Evolutionary conservation across 2,797 vertebrate genomes (phyloP).

Genomic region (Selene dorsalis): DNA sequence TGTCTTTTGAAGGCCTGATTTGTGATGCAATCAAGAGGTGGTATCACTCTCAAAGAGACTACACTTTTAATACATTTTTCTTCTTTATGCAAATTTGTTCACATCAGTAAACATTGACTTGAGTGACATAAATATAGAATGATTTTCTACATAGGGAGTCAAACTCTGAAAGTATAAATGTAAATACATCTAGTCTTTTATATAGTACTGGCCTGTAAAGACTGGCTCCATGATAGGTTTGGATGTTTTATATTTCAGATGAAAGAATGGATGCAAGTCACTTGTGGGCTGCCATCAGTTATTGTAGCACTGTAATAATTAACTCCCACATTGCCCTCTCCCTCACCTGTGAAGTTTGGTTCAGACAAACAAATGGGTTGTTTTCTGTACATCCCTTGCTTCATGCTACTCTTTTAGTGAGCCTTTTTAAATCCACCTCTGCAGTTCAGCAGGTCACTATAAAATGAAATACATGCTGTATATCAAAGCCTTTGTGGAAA

Average conservation of each 20-base stretch:
- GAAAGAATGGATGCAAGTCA: neutral
- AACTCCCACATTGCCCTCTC: conserved; percentile 15
- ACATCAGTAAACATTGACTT: neutral
- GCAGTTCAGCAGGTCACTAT: conserved; percentile 22
- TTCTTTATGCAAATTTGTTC: neutral
- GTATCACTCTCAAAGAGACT: neutral
- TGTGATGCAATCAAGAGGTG: neutral
- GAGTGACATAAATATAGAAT: neutral
- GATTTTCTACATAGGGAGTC: neutral
- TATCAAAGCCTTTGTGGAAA: conserved; percentile 33
- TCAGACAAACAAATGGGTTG: conserved; percentile 13
- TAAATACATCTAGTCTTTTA: neutral
- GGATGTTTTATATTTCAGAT: neutral
- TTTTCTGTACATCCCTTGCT: conserved; percentile 1
- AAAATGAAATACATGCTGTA: conserved; percentile 30
- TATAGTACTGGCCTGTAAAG: neutral
- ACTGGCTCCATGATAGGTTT: neutral
- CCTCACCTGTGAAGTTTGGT: conserved; percentile 3
- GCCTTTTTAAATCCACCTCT: conserved; percentile 27
- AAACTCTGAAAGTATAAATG: neutral
- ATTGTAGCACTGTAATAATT: neutral
- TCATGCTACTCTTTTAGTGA: neutral
- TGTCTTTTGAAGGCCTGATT: conserved; percentile 20
- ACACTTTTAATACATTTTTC: neutral
- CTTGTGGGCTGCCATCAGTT: neutral